phyloP scores from a whole-genome alignment of 2,888 invertebrate species.

The Drosophila anceps region DNA sequence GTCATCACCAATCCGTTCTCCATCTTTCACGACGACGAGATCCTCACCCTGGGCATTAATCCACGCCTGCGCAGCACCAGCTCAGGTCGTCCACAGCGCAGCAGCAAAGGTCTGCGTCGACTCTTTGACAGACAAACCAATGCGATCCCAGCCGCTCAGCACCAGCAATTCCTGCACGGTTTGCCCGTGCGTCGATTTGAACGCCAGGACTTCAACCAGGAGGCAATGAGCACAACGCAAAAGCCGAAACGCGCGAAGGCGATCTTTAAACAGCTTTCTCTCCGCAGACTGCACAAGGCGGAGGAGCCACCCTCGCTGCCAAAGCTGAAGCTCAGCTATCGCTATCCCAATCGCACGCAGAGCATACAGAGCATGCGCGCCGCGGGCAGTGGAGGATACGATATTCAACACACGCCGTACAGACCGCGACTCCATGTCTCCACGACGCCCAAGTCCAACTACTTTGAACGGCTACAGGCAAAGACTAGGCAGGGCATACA shows the following conservation, averaged over 20 bases:
- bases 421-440: constrained; percentile 44
- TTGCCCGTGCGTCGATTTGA: constrained; percentile 83
- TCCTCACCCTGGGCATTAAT: constrained; percentile 76
- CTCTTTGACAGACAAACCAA: constrained; percentile 63
- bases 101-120: constrained; percentile 72
- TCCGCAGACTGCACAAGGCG: constrained; percentile 68
- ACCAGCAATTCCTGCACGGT: constrained; percentile 78
- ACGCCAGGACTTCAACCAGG: constrained; percentile 78
- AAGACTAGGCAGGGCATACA: constrained; percentile 84
- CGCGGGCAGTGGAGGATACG: constrained; percentile 62
- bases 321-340: constrained; percentile 84
- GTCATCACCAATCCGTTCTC: constrained; percentile 85
- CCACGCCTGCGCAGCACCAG: constrained; percentile 73
- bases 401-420: constrained; percentile 64
- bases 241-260: constrained; percentile 54
- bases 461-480: constrained; percentile 84
- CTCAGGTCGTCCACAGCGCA: constrained; percentile 44
- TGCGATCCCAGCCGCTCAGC: constrained; percentile 36
- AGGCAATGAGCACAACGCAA: constrained; percentile 2
- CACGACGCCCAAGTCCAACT: constrained; percentile 69
- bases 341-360: constrained; percentile 84
- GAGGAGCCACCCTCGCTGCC: constrained; percentile 60
- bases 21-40: constrained; percentile 83
- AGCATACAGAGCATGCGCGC: constrained; percentile 75
- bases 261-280: constrained; percentile 80